Evolutionary conservation across 2,888 invertebrate genomes (phyloP).

Genomic region (Amiota minor): DNA sequence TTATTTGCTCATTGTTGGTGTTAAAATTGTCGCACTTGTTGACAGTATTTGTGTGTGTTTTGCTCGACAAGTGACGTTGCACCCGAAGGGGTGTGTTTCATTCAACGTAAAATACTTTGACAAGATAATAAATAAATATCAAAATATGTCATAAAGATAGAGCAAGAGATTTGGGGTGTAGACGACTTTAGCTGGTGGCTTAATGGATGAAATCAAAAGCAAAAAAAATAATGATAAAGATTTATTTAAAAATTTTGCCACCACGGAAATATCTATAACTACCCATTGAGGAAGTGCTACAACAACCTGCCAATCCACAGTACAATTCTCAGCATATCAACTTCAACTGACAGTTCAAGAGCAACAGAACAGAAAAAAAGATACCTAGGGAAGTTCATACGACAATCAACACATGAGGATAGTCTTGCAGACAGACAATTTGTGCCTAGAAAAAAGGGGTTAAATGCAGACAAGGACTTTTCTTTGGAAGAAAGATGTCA

Average conservation of each 20-base stretch:
- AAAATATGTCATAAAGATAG: slow-evolving; percentile 68
- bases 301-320: slow-evolving; percentile 17
- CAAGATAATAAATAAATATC: slow-evolving; percentile 72
- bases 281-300: too few relatives aligned
- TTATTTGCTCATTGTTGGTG: too few relatives aligned
- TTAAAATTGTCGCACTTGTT: slow-evolving; percentile 53
- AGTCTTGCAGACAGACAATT: slow-evolving; percentile 4
- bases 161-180: slow-evolving; percentile 47
- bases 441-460: slow-evolving; percentile 52
- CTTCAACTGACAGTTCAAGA: slow-evolving; percentile 37
- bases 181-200: slow-evolving; percentile 1
- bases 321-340: slow-evolving; percentile 8
- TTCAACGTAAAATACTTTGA: slow-evolving; percentile 60
- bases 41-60: slow-evolving; percentile 53
- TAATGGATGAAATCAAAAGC: too few relatives aligned
- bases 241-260: too few relatives aligned
- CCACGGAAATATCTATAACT: too few relatives aligned
- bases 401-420: slow-evolving; percentile 50
- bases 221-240: too few relatives aligned
- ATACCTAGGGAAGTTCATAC: slow-evolving; percentile 52
- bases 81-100: slow-evolving; percentile 26
- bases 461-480: slow-evolving; percentile 37
- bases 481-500: slow-evolving; percentile 34
- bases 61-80: slow-evolving; percentile 51
- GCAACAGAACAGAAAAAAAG: too few relatives aligned